phyloP scores from a whole-genome alignment of 1,140 invertebrate species.

The Bursaphelenchus mucronatus region DNA sequence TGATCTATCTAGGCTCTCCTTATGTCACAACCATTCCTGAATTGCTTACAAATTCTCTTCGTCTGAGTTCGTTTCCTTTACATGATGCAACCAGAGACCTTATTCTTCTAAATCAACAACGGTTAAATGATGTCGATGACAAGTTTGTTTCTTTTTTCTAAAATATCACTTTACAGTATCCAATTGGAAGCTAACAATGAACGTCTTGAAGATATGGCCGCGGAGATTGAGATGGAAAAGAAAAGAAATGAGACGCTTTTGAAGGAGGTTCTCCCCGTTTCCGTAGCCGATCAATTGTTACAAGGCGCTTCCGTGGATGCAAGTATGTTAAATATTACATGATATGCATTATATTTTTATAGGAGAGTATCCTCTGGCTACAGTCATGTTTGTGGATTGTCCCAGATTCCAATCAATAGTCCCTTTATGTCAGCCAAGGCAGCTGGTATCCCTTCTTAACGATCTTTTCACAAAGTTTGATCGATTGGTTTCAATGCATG shows the following conservation, averaged over 20 bases:
- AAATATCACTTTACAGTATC: slow-evolving; percentile 20
- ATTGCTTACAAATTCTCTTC: slow-evolving; percentile 17
- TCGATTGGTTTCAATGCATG: slow-evolving; percentile 27
- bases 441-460: slow-evolving; percentile 22
- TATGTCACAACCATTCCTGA: slow-evolving; percentile 31
- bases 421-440: slow-evolving; percentile 20
- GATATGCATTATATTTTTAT: slow-evolving; percentile 5
- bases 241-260: slow-evolving; percentile 79
- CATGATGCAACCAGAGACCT: slow-evolving; percentile 30
- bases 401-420: slow-evolving; percentile 27
- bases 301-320: slow-evolving; percentile 27
- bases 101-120: slow-evolving; percentile 28
- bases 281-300: slow-evolving; percentile 32
- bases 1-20: slow-evolving; percentile 29
- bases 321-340: slow-evolving; percentile 29
- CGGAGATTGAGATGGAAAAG: slow-evolving; percentile 88
- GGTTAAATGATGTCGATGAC: slow-evolving; percentile 28
- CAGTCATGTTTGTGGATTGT: slow-evolving; percentile 25
- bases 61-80: slow-evolving; percentile 21
- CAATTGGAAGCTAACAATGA: slow-evolving; percentile 31
- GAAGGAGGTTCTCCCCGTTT: slow-evolving; percentile 48
- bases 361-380: slow-evolving; percentile 23
- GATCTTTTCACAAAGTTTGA: slow-evolving; percentile 31
- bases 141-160: slow-evolving; percentile 23
- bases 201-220: slow-evolving; percentile 84